Base-by-base conservation (phyloP, 1,140 invertebrate genomes). In the Chymomyza costata region DNA sequence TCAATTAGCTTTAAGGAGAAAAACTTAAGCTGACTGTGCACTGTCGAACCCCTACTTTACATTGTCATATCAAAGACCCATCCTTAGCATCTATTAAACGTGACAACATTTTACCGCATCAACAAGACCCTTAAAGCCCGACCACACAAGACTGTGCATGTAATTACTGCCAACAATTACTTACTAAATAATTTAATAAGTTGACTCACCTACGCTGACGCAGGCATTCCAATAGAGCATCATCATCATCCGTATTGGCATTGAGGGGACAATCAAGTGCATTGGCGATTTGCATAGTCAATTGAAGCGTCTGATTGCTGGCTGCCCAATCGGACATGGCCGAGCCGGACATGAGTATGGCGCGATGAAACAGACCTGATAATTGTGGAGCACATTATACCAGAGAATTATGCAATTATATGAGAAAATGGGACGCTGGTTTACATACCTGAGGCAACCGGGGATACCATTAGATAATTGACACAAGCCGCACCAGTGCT, bases 261-360 rank as follows among this genome's bases (percentile, higher is more conserved):
- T 83, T 83, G 40, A 89, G 86, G n/a, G 89, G 90, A 81, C 96
- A 97, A 70, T 95, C 92, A 1, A 97, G 86, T 39, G 89, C 90
- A 64, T 92, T 89, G 0, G 94, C 93, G 5, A 97, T 92, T 88
- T 95, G 92, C 71, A 92, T 89, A 1, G 92, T 94, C 52, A 92
- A 92, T 69, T 92, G 90, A 0, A 91, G 80, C 0, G 95, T 93
- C 61, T 95, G 92, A 71, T 90, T 90, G 2, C 93, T 94, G 69
- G 97, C 89, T 0, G 96, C 95, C 92, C 94, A 97, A 60, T 94
- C 93, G 43, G 93, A 93, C 34, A 98, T 86, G 0, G 96, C 96
- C 2, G 96, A 95, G 0, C 97, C 97, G 19, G 95, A 95, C 93
- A 98, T 97, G 6, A 98, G 87, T 51, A 99, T 95, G 0, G 95